Conservation (phyloP, 1,140 invertebrate genomes). For the Aplysia californica region DNA sequence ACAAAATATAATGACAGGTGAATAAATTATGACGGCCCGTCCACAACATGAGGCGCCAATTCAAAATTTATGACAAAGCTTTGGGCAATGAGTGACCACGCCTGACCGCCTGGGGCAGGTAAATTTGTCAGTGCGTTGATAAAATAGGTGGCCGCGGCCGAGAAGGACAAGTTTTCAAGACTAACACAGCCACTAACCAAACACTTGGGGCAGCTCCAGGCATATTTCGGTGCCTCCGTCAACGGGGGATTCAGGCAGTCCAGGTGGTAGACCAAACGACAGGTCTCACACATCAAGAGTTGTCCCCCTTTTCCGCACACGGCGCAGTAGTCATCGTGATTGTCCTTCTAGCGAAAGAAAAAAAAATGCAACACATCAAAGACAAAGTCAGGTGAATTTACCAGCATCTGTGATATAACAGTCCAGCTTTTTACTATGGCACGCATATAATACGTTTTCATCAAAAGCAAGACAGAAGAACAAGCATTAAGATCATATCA, state of each 20-base stretch:
- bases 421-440: no score
- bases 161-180: background rate
- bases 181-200: constrained; percentile 37
- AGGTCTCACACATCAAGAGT: constrained; percentile 93
- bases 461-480: no score
- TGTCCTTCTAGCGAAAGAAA: constrained; percentile 22
- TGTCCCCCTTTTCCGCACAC: constrained; percentile 59
- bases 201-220: constrained; percentile 63
- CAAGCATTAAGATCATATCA: no score
- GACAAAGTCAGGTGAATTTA: no score
- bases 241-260: constrained; percentile 93
- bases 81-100: no score
- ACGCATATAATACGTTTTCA: no score
- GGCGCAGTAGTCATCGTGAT: constrained; percentile 56
- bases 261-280: constrained; percentile 91
- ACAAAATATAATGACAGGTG: background rate
- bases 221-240: constrained; percentile 83
- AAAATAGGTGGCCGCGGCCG: no score
- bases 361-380: no score
- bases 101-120: no score
- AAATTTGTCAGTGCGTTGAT: no score
- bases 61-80: background rate
- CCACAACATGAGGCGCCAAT: background rate
- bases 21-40: background rate
- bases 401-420: no score